Evolutionary conservation across 2,113 vertebrate species (phyloP).

Genomic region (Megatriorchis doriae): DNA sequence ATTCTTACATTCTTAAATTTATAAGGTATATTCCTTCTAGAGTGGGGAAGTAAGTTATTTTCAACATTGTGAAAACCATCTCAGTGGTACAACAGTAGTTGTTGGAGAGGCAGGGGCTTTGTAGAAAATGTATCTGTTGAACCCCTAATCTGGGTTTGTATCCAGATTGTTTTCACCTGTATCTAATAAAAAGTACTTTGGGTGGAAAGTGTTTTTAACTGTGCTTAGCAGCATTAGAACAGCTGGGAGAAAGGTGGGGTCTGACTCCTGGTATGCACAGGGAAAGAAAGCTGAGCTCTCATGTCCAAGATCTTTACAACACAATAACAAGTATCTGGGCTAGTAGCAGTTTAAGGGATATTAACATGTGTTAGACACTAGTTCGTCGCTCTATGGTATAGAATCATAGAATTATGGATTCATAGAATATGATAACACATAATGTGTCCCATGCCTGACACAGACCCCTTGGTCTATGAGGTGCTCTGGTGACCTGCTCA

Average conservation of each 20-base stretch:
- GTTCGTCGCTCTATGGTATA: too few species aligned
- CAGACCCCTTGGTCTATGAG: too few species aligned
- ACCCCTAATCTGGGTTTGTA: background rate
- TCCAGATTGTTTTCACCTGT: background rate
- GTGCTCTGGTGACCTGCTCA: background rate
- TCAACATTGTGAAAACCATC: background rate
- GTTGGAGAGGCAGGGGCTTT: background rate
- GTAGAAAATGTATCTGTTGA: background rate
- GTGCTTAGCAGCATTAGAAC: background rate
- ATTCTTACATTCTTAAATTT: background rate
- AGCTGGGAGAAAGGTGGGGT: background rate
- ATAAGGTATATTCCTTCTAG: background rate
- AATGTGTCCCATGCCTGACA: rapidly evolving
- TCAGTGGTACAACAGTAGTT: background rate
- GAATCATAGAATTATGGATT: too few species aligned
- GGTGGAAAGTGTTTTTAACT: background rate
- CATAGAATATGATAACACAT: too few species aligned
- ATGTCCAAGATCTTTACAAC: background rate
- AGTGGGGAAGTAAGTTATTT: background rate
- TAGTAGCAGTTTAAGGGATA: background rate
- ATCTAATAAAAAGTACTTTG: background rate
- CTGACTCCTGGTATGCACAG: background rate
- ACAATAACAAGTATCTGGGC: background rate
- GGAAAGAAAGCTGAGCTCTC: background rate
- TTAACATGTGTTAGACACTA: rapidly evolving